phyloP scores from a whole-genome alignment of 2,888 invertebrate genomes.

The Rambutsinella grinnellia region DNA sequence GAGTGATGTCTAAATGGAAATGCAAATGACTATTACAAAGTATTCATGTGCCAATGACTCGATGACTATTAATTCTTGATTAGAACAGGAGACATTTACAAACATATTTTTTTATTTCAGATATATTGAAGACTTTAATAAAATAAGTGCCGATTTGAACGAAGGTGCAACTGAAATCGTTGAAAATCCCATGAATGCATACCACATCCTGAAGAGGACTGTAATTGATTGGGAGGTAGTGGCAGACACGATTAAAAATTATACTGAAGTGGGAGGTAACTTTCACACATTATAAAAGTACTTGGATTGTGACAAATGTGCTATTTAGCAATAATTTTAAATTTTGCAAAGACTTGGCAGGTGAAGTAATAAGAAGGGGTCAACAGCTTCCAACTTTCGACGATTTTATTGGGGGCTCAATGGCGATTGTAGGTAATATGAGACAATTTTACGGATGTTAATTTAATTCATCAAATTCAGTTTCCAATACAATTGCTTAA shows the following conservation, averaged over 20 bases:
- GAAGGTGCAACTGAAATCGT: slow-evolving; percentile 60
- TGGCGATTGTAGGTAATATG: too few species aligned
- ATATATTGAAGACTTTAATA: slow-evolving; percentile 65
- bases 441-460: too few species aligned
- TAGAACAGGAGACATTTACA: too few species aligned
- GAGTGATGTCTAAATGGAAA: too few species aligned
- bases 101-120: slow-evolving; percentile 38
- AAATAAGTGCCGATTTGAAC: slow-evolving; percentile 35
- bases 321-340: too few species aligned
- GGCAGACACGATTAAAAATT: slow-evolving; percentile 64
- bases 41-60: too few species aligned
- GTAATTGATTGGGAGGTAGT: slow-evolving; percentile 68
- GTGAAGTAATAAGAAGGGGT: slow-evolving; percentile 60
- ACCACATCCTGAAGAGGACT: slow-evolving; percentile 68
- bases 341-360: slow-evolving; percentile 50
- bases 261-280: slow-evolving; percentile 61
- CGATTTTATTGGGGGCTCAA: slow-evolving; percentile 67
- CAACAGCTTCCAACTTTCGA: slow-evolving; percentile 65
- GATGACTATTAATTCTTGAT: too few species aligned
- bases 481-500: too few species aligned
- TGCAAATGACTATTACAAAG: too few species aligned
- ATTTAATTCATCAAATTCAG: too few species aligned
- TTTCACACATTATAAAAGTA: too few species aligned
- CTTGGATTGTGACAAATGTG: too few species aligned
- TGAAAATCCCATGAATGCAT: slow-evolving; percentile 68